Conservation (phyloP, 2,888 invertebrate species). For the Microchrysa polita region DNA sequence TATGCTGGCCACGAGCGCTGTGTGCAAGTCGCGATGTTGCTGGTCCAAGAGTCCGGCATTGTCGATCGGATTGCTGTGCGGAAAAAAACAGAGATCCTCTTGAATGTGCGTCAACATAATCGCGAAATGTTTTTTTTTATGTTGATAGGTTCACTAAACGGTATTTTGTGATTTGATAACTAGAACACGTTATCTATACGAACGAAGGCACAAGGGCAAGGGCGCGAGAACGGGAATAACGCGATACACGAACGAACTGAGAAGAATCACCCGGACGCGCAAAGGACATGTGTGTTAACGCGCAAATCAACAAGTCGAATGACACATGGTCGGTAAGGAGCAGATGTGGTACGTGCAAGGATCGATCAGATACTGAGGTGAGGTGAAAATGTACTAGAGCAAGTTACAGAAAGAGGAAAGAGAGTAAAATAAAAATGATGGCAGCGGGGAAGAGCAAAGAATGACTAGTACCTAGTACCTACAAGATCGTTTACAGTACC, state of each 20-base stretch:
- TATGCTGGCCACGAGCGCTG: slow-evolving; percentile 67
- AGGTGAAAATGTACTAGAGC: slow-evolving; percentile 25
- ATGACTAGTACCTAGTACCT: too few species aligned
- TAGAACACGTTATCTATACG: not conserved
- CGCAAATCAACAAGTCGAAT: slow-evolving; percentile 37
- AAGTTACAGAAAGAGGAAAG: not conserved
- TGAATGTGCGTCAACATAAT: slow-evolving; percentile 46
- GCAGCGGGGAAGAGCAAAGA: too few species aligned
- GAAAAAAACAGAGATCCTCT: slow-evolving; percentile 55
- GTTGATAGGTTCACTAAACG: not conserved
- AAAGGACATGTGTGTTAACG: slow-evolving; percentile 13
- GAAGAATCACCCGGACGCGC: not conserved
- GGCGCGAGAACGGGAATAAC: too few species aligned
- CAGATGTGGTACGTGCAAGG: slow-evolving; percentile 20
- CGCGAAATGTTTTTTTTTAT: slow-evolving; percentile 10
- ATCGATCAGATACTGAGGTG: not conserved
- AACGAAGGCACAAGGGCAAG: too few species aligned
- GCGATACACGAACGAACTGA: too few species aligned
- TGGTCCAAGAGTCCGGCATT: slow-evolving; percentile 63
- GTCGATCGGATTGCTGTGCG: slow-evolving; percentile 69
- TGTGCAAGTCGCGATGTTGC: slow-evolving; percentile 62
- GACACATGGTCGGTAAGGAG: slow-evolving; percentile 18
- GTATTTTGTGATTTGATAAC: too few species aligned
- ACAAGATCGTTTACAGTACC: too few species aligned
- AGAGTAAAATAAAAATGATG: too few species aligned